Evolutionary conservation across 1,140 invertebrate species (phyloP), one percentile per base, ranked within the genome.

Genomic region (Neodiprion lecontei): DNA sequence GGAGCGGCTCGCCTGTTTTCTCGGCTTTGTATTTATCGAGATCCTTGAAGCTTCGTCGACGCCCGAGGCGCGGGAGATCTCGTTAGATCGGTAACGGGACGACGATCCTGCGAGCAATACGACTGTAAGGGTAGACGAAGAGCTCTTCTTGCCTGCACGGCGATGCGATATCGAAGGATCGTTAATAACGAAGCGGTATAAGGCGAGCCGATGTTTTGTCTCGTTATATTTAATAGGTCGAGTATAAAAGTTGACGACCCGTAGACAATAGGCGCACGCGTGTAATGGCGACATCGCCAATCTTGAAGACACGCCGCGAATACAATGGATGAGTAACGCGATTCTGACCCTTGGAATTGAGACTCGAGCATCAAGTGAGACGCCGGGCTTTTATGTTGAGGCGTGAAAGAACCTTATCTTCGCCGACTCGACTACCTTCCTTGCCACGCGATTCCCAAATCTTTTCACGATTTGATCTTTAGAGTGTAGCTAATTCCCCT

Each of bases 161-260:
- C 53, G 53, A 61, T 11, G 53, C 53, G 53, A 61, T 11, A 17
- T 61, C 53, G 53, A 61, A 61, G n/a, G 53, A 17, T 61, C 53
- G 53, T 61, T 61, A 61, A 61, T 61, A 61, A 61, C 8, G n/a
- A 61, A 61, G 5, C 28, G 28, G 53, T 9, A 14, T 61, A 61
- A 12, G 28, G 53, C n/a, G 53, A 61, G 53, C 53, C 53, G n/a
- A 61, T 61, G 53, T 61, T 61, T 61, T 61, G 53, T 61, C 53
- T 61, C 53, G 53, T 61, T 61, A 61, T 61, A 61, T 61, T 17
- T 61, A 61, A 61, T 61, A 9, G 53, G 3, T 17, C n/a, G 11
- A 14, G 53, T 17, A 17, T 61, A 61, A 61, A 61, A 61, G 11
- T 61, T 61, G 53, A 61, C 53, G 53, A 61, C 7, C 53, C 11